These are phyloP conservation scores for Pteruthius melanotis DNA, from an alignment of 2,113 vertebrate species.

Conservation along the genomic window DNA sequence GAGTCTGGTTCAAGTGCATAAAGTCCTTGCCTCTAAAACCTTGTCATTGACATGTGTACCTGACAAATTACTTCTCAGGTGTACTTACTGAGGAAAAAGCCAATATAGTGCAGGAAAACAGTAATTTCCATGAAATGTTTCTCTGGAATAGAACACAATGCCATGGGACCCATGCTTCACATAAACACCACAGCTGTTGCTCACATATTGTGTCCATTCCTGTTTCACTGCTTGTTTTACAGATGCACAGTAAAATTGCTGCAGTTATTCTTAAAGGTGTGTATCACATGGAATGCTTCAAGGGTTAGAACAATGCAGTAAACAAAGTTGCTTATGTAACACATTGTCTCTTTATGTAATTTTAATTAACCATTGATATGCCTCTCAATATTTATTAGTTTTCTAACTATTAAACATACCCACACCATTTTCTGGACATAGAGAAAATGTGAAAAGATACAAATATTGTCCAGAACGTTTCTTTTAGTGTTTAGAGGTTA, in stretches of 20 bases:
- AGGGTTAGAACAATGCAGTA: background rate
- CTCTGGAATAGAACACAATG: background rate
- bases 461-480: background rate
- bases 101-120: background rate
- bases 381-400: background rate
- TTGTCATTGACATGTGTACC: rapidly evolving
- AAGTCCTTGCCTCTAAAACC: background rate
- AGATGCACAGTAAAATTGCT: background rate
- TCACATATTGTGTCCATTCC: background rate
- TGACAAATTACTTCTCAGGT: background rate
- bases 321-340: background rate
- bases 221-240: background rate
- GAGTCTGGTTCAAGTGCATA: background rate
- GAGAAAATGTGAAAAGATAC: background rate
- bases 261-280: background rate
- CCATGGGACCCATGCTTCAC: background rate
- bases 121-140: background rate
- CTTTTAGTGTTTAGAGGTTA: constrained; percentile 25
- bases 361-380: background rate
- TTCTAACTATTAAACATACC: background rate
- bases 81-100: background rate
- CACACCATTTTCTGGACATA: background rate
- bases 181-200: background rate
- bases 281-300: background rate
- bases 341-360: background rate